A percentile compares a stretch with the other conserved stretches of the same genome.
phyloP scores from a whole-genome alignment of 2,888 invertebrate species.

The Amorpha juglandis region DNA sequence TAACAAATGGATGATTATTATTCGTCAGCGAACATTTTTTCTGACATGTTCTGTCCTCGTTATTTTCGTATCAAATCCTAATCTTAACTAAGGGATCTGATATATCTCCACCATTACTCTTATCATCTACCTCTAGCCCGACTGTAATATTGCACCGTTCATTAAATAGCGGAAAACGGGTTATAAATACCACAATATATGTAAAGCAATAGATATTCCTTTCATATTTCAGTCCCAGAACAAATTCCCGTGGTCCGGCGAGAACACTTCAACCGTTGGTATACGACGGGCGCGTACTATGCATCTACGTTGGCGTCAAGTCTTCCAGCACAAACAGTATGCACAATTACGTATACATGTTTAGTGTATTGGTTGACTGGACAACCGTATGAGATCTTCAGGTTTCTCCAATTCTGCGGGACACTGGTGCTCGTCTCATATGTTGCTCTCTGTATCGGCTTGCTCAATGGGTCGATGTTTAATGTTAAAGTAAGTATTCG shows the following conservation, averaged over 20 bases:
- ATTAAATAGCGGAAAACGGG: neutral
- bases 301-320: conserved; percentile 91
- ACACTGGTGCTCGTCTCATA: conserved; percentile 91
- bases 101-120: no score
- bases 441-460: conserved; percentile 93
- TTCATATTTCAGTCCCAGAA: conserved; percentile 87
- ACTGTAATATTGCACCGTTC: no score
- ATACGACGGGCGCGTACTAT: conserved; percentile 92
- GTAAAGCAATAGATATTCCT: neutral
- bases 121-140: no score
- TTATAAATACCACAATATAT: neutral
- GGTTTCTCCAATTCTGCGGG: conserved; percentile 89
- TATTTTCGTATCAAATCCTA: no score
- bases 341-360: conserved; percentile 89
- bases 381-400: conserved; percentile 90
- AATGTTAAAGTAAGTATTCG: conserved; percentile 86
- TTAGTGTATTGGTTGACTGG: conserved; percentile 94
- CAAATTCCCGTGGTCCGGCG: conserved; percentile 91
- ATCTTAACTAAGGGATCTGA: no score
- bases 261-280: conserved; percentile 96
- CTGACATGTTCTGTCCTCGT: no score
- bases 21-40: no score
- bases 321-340: conserved; percentile 91
- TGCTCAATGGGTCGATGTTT: conserved; percentile 93
- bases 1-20: no score